Conservation (phyloP, 2,888 invertebrate species). For the Pristionchus arcanus region DNA sequence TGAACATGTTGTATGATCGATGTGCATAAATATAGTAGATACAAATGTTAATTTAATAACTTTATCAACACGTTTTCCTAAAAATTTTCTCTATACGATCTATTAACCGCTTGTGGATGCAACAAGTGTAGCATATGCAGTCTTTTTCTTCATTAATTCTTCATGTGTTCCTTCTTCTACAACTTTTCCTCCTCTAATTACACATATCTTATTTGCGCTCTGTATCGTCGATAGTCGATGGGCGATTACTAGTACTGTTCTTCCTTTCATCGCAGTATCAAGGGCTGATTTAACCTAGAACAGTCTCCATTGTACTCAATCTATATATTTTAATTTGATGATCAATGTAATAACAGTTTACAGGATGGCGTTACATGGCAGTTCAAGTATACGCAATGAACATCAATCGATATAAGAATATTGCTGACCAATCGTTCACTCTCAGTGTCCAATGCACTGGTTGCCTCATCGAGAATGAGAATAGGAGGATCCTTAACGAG, state of each 20-base stretch:
- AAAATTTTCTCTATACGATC: neutral
- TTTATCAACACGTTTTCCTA: neutral
- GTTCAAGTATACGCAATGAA: no score
- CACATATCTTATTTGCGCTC: constrained; percentile 93
- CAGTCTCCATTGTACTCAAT: no score
- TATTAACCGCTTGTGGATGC: neutral
- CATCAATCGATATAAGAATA: neutral
- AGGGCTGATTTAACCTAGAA: constrained; percentile 84
- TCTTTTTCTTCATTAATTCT: constrained; percentile 87
- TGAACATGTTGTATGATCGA: no score
- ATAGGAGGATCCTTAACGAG: constrained; percentile 91
- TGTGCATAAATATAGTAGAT: no score
- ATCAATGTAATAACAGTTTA: no score
- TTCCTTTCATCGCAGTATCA: constrained; percentile 88
- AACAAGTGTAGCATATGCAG: constrained; percentile 90
- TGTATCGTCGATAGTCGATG: constrained; percentile 93
- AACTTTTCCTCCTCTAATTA: constrained; percentile 84
- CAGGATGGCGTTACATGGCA: no score
- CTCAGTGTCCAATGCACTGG: constrained; percentile 87
- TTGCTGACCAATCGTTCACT: constrained; percentile 69
- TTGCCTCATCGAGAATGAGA: constrained; percentile 92
- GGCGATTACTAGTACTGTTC: constrained; percentile 95
- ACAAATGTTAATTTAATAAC: neutral
- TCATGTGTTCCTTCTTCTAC: constrained; percentile 84
- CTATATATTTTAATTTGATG: no score